Conservation (phyloP, 2,797 vertebrate species). For the Lagodon rhomboides region DNA sequence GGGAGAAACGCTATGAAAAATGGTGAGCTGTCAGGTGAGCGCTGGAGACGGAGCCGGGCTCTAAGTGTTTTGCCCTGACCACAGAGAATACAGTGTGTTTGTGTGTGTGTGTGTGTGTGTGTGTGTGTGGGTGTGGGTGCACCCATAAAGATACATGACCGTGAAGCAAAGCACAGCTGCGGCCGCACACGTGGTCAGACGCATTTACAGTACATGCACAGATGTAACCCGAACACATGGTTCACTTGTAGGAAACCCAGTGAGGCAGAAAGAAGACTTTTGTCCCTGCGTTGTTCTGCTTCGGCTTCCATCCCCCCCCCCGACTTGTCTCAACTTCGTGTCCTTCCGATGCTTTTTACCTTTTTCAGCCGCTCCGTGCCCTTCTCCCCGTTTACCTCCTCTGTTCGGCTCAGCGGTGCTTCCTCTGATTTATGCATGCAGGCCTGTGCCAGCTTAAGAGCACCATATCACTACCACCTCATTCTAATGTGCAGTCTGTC, state of each 20-base stretch:
- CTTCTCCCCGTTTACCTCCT: slow-evolving; percentile 18
- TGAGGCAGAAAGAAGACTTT: slow-evolving; percentile 23
- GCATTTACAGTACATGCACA: slow-evolving; percentile 29
- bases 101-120: slow-evolving; percentile 4
- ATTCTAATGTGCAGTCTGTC: slow-evolving; percentile 53
- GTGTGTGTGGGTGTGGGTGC: slow-evolving; percentile 14
- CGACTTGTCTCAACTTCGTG: slow-evolving; percentile 13
- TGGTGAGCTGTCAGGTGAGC: slow-evolving; percentile 66
- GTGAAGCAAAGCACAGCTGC: slow-evolving; percentile 50
- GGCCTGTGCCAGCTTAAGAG: slow-evolving; percentile 54
- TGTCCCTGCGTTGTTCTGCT: slow-evolving; percentile 1
- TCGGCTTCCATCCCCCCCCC: slow-evolving; percentile 18
- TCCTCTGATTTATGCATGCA: slow-evolving; percentile 59
- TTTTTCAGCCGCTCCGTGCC: slow-evolving; percentile 2
- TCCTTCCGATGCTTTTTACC: slow-evolving; percentile 17
- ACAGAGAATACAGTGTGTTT: slow-evolving; percentile 29
- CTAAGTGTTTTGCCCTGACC: slow-evolving; percentile 67
- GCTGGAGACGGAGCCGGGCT: slow-evolving; percentile 58
- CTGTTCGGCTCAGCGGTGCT: slow-evolving; percentile 29
- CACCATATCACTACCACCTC: slow-evolving; percentile 44
- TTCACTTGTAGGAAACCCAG: slow-evolving; percentile 32
- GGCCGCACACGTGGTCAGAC: slow-evolving; percentile 1
- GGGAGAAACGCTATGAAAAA: slow-evolving; percentile 62
- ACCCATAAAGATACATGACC: slow-evolving; percentile 37
- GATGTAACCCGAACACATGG: slow-evolving; percentile 24